Evolutionary conservation across 2,113 vertebrate genomes (phyloP).

Genomic region (Aegypius monachus): DNA sequence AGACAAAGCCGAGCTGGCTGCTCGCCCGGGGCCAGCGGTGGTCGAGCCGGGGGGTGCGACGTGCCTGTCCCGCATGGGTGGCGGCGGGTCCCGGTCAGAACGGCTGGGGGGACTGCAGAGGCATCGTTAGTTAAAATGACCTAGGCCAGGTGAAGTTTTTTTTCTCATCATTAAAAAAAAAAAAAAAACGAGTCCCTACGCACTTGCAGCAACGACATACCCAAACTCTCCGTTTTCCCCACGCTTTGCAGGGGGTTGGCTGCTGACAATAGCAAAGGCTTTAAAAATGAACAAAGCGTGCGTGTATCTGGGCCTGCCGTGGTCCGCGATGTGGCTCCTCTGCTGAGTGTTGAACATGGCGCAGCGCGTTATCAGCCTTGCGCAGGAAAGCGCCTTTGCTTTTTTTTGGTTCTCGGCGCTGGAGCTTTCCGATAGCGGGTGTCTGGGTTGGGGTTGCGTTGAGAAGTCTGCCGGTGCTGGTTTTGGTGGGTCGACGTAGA

Average conservation of each 20-base stretch:
- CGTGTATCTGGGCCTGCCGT: background rate
- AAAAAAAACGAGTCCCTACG: accelerated
- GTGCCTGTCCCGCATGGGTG: background rate
- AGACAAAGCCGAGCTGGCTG: background rate
- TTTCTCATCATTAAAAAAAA: too few relatives aligned
- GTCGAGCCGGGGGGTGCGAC: background rate
- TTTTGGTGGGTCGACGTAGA: accelerated
- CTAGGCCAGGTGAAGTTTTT: background rate
- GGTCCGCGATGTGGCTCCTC: background rate
- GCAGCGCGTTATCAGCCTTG: background rate
- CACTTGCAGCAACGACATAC: accelerated
- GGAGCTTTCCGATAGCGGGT: accelerated
- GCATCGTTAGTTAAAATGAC: background rate
- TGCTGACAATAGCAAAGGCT: background rate
- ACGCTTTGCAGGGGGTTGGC: accelerated
- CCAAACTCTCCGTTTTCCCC: background rate
- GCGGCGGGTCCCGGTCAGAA: background rate
- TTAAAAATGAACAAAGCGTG: background rate
- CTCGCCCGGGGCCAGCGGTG: background rate
- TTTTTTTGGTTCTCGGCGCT: accelerated
- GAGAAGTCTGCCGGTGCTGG: accelerated
- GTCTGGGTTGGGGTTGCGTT: accelerated
- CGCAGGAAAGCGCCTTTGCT: background rate
- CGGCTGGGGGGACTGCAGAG: background rate
- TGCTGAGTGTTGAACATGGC: background rate